phyloP scores from a whole-genome alignment of 2,797 vertebrate species.

The Setipinna tenuifilis region DNA sequence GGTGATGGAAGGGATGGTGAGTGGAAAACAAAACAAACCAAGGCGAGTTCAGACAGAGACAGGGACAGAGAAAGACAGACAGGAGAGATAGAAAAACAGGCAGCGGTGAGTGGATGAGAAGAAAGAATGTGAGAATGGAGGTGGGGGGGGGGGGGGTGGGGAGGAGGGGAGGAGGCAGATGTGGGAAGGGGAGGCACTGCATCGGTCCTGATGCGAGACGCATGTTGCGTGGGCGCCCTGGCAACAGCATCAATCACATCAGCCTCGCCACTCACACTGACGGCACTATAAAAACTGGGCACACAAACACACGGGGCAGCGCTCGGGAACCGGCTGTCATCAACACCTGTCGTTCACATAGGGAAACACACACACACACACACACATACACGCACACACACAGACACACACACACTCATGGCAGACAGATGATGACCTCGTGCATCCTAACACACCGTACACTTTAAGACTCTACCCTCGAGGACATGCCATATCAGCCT shows the following conservation, averaged over 20 bases:
- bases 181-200: neutral
- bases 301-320: constrained; percentile 15
- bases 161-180: constrained; percentile 1
- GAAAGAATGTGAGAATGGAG: neutral
- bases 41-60: neutral
- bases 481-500: neutral
- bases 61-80: neutral
- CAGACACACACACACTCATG: neutral
- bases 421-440: neutral
- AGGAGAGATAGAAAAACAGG: neutral
- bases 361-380: neutral
- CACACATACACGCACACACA: constrained; percentile 5
- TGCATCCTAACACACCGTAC: neutral
- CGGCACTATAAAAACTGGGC: constrained; percentile 4
- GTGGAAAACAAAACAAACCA: neutral
- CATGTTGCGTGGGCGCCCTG: neutral
- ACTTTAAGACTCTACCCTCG: neutral
- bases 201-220: neutral
- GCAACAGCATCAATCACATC: constrained; percentile 26
- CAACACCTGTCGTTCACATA: neutral
- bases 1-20: neutral
- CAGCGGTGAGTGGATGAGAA: neutral
- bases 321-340: neutral
- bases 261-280: neutral
- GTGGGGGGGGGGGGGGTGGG: no score